phyloP scores from a whole-genome alignment of 2,888 invertebrate genomes.

The Arctia plantaginis region DNA sequence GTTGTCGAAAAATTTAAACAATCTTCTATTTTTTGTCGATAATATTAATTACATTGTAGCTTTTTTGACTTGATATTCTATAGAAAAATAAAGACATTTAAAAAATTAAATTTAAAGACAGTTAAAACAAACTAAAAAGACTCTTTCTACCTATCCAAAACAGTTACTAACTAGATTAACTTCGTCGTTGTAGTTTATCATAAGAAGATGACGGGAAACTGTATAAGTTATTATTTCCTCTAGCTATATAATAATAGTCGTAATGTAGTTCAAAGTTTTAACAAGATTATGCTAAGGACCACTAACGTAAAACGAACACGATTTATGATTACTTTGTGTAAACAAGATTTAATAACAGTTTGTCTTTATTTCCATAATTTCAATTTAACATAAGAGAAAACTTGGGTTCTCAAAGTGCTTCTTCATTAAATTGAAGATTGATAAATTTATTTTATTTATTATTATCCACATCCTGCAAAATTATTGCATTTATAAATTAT shows the following conservation, averaged over 20 bases:
- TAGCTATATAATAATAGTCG: constrained; percentile 32
- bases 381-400: constrained; percentile 9
- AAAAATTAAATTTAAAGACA: too few species aligned
- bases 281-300: constrained; percentile 58
- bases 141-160: neutral
- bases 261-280: constrained; percentile 53
- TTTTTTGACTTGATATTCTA: too few species aligned
- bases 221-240: constrained; percentile 3
- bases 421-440: too few species aligned
- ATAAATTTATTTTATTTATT: too few species aligned
- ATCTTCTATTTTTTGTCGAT: too few species aligned
- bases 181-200: constrained; percentile 6
- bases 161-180: constrained; percentile 5
- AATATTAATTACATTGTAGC: too few species aligned
- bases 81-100: too few species aligned
- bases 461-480: too few species aligned
- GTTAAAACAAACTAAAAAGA: neutral
- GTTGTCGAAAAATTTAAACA: too few species aligned
- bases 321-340: constrained; percentile 64
- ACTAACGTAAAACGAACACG: constrained; percentile 57
- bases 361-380: constrained; percentile 50
- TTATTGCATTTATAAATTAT: too few species aligned
- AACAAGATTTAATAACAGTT: constrained; percentile 52
- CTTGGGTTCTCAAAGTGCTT: neutral
- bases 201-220: constrained; percentile 2